phyloP scores from a whole-genome alignment of 1,140 invertebrate species.

The Leptinotarsa lineolata region DNA sequence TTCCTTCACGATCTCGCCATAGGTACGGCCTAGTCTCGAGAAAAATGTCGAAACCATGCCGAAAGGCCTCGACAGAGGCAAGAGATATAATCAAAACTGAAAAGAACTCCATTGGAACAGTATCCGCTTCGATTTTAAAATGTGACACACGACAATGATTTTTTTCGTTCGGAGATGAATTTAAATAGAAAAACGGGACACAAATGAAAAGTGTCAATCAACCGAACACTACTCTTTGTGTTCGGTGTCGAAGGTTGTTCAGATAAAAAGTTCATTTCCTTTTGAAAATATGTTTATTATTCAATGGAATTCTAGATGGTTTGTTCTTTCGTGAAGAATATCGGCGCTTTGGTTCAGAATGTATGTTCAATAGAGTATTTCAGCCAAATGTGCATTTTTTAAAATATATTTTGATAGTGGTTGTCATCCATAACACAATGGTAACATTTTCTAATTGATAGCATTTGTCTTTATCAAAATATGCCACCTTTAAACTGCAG shows the following conservation, averaged over 20 bases:
- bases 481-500: no score
- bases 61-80: not conserved
- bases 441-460: no score
- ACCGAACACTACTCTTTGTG: constrained; percentile 35
- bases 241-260: constrained; percentile 38
- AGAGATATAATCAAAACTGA: not conserved
- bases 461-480: no score
- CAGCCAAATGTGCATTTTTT: no score
- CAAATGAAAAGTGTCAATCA: constrained; percentile 7
- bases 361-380: no score
- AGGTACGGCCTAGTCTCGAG: not conserved
- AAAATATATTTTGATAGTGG: no score
- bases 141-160: constrained; percentile 37
- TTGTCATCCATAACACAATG: no score
- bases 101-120: not conserved
- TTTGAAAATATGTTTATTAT: constrained; percentile 46
- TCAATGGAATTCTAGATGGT: constrained; percentile 17
- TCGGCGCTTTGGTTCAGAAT: no score
- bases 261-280: constrained; percentile 51
- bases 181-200: constrained; percentile 31
- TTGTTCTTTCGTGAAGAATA: constrained; percentile 6
- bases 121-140: constrained; percentile 35
- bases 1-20: not conserved
- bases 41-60: not conserved
- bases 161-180: constrained; percentile 41